Evolutionary conservation across 2,888 invertebrate genomes (phyloP), one percentile per base, ranked within the genome.

Genomic region (Caenorhabditis zanzibari): DNA sequence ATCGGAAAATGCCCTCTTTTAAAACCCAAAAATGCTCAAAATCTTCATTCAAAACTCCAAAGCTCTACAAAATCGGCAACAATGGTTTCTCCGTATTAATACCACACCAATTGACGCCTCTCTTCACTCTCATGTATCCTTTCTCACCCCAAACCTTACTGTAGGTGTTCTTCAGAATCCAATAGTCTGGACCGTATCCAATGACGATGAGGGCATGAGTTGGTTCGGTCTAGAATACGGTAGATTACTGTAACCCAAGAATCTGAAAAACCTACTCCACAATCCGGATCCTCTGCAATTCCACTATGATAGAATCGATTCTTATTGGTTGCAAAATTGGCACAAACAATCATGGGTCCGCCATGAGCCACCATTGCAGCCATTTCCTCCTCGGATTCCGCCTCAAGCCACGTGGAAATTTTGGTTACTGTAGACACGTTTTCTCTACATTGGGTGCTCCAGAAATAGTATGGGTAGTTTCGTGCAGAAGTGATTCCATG

Each of bases 61-160:
- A 26, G 3, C 6, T 26, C 61, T 28, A 81, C 10, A 81, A 22
- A 75, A 81, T 58, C 22, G 81, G 81, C 44, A 81, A 56, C 22
- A 71, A 22, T 28, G 81, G 71, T 26, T 64, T 61, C n/a, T 81
- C 81, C 6, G 81, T 81, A 12, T 63, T 71, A 9, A 81, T 61
- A 22, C 81, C 81, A 56, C 81, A 81, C 75, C 75, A 81, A 38
- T 81, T 75, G 64, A 81, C 75, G 5, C 75, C 81, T 47, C 81
- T 38, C 28, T 63, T 74, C 19, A 81, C 75, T 19, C 81, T 47
- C 81, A 81, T 81, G 47, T 75, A 81, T 16, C 81, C 77, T 41
- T 72, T 72, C 49, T 81, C 81, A 22, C 81, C 81, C 81, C 81
- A 81, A n/a, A 71, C 22, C 35, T 47, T 61, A 19, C 81, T 71